A percentile compares a stretch with the other conserved stretches of the same genome.
Conservation (phyloP, 2,797 vertebrate species). For the Periophthalmus magnuspinnatus region DNA sequence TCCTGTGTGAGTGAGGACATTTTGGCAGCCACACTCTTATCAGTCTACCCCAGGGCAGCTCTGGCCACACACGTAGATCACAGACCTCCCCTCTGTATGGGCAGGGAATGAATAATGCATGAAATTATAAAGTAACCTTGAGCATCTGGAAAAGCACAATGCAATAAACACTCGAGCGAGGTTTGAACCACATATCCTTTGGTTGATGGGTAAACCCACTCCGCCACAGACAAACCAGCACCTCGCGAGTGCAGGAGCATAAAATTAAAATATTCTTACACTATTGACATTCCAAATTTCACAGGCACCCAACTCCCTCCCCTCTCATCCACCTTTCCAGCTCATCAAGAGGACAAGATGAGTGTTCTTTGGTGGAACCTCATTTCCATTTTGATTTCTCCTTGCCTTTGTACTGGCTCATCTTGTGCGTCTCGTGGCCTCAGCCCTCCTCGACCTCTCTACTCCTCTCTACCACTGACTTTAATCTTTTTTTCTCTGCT, state of each 20-base stretch:
- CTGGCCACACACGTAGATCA: background rate
- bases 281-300: conserved; percentile 4
- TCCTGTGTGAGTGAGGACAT: background rate
- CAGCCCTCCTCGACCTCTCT: conserved; percentile 44
- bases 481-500: conserved; percentile 59
- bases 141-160: background rate
- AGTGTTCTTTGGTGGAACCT: conserved; percentile 62
- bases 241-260: background rate
- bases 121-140: background rate
- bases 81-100: background rate
- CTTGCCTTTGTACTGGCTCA: conserved; percentile 71
- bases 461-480: conserved; percentile 55
- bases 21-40: background rate
- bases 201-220: background rate
- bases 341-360: conserved; percentile 50
- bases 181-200: background rate
- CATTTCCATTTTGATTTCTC: conserved; percentile 77
- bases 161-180: background rate
- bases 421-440: conserved; percentile 56
- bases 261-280: background rate
- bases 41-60: background rate
- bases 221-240: background rate
- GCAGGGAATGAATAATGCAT: background rate
- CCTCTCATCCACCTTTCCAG: conserved; percentile 48
- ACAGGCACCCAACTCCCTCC: conserved; percentile 6